Evolutionary conservation across 2,113 vertebrate species (phyloP), one percentile per base, ranked within the genome.

Genomic region (Scartelaos histophorus): DNA sequence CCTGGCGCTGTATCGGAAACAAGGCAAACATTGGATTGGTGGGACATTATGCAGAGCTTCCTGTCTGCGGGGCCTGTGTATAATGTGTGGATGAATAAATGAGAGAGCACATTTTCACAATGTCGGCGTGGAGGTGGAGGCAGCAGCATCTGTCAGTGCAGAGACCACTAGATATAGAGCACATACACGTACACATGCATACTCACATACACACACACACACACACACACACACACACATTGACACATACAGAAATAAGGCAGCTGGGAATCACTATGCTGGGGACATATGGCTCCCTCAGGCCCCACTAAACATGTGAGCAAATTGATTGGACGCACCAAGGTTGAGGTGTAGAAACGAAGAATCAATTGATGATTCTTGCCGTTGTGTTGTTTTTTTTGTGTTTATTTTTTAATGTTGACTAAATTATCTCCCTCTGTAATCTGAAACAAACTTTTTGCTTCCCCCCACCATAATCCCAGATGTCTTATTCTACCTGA

Each of bases 181-280:
- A 87, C 74, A 75, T 51, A 68, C 74, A 61, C 82, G 86, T 73
- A 73, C 46, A 69, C 45, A 80, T 66, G 15, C 22, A 0, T 53
- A 66, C 29, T 2, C 4, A 29, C 29, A 4, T 2, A 68, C 75
- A 58, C 82, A 86, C 74, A 74, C 47, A 68, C 74, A 61, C 82
- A 87, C 74, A 74, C 46, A 69, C 49, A 80, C 67, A 15, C 22
- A 0, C 29, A 68, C 75, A 61, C 82, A 86, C 74, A 75, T 51
- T 66, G 72, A 61, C 82, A 87, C 74, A 74, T 51, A 69, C 49
- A 80, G 67, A 15, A n/a, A 0, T 57, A 66, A 67, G 64, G 72
- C 74, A 83, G 78, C 87, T 86, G 81, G 73, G 67, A 73, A 38
- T 43, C 67, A 82, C 83, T 65, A 25, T 13, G 70, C 34, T n/a